Evolutionary conservation across 2,888 invertebrate species (phyloP).

Genomic region (Nephrotoma flavescens): DNA sequence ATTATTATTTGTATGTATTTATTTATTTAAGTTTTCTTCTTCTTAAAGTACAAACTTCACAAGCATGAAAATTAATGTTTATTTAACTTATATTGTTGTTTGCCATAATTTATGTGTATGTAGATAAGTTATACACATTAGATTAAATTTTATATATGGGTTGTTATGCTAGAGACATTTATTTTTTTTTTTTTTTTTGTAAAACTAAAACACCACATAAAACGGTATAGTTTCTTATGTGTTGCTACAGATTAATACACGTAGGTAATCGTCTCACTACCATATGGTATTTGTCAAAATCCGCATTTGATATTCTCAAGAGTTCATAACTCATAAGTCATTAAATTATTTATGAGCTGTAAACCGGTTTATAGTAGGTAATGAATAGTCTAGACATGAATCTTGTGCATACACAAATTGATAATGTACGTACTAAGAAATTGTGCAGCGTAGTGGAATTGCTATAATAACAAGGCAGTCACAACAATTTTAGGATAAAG

Average conservation of each 20-base stretch:
- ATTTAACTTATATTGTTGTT: background rate
- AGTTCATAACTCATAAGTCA: background rate
- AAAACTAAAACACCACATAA: background rate
- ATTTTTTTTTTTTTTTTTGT: background rate
- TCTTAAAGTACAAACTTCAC: background rate
- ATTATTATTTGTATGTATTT: background rate
- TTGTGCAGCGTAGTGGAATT: background rate
- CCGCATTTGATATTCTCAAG: background rate
- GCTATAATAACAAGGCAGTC: no score
- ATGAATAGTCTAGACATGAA: background rate
- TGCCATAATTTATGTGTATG: background rate
- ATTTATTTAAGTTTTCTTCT: background rate
- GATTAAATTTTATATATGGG: background rate
- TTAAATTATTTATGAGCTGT: background rate
- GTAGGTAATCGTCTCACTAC: background rate
- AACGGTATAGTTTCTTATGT: background rate
- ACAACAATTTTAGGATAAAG: no score
- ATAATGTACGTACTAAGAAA: background rate
- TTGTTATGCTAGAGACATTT: background rate
- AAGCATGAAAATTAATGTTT: background rate
- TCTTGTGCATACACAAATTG: background rate
- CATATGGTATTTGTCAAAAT: background rate
- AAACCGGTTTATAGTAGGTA: background rate
- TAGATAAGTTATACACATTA: background rate
- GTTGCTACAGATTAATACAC: background rate